Percentiles rank a stretch among this genome's conserved stretches.
Conservation (phyloP, 1,140 invertebrate species). For the Drosophila ercepeae region DNA sequence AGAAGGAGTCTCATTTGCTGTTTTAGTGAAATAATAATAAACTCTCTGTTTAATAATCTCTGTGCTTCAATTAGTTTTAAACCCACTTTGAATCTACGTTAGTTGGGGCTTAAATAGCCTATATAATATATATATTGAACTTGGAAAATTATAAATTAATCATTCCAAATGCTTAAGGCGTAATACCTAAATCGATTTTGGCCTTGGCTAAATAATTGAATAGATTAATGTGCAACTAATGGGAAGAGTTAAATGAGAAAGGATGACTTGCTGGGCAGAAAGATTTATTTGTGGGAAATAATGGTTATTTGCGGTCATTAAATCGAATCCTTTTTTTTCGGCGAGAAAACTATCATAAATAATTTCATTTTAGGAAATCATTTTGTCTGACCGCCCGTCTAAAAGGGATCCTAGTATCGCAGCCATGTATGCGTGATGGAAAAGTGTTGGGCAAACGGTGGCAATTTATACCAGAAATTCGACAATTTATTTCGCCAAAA, state of each 20-base stretch:
- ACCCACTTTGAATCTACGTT: too few species aligned
- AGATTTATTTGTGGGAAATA: constrained; percentile 48
- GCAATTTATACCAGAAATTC: constrained; percentile 76
- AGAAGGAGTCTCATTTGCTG: constrained; percentile 25
- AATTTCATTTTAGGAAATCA: constrained; percentile 33
- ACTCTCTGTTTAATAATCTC: not conserved
- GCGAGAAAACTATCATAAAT: constrained; percentile 32
- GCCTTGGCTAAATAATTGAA: constrained; percentile 44
- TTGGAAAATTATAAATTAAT: not conserved
- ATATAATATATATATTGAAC: not conserved
- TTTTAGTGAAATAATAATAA: too few species aligned
- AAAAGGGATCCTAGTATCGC: not conserved
- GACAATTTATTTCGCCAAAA: constrained; percentile 76
- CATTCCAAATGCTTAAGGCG: not conserved
- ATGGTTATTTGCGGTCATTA: constrained; percentile 33
- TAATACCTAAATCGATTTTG: constrained; percentile 18
- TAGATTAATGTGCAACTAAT: constrained; percentile 42
- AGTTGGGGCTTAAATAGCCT: not conserved
- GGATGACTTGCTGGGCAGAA: constrained; percentile 39
- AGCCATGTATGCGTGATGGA: not conserved
- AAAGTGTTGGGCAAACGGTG: constrained; percentile 55
- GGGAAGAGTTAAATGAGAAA: constrained; percentile 37
- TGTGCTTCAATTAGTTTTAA: constrained; percentile 5
- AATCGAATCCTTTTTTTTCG: constrained; percentile 14
- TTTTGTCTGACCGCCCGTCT: constrained; percentile 31